These are phyloP conservation scores for Onychorhynchus coronatus DNA, from an alignment of 2,113 vertebrate genomes.

Conservation along the genomic window DNA sequence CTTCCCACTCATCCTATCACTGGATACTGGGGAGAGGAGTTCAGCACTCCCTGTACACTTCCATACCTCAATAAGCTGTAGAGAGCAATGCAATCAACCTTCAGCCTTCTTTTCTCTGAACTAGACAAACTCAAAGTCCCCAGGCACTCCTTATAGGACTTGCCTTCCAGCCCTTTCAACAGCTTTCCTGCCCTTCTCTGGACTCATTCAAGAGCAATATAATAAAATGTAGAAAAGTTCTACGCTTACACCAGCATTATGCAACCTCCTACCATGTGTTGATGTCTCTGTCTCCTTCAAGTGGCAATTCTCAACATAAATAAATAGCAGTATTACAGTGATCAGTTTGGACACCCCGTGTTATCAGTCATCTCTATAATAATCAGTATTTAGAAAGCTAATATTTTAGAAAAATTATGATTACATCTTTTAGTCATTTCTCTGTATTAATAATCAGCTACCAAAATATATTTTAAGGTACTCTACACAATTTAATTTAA, in stretches of 20 bases:
- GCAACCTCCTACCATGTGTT: neutral
- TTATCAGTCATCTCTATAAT: neutral
- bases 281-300: accelerated
- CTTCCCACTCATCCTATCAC: accelerated
- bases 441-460: neutral
- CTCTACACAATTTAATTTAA: neutral
- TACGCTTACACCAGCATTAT: neutral
- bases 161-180: neutral
- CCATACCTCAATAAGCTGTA: neutral
- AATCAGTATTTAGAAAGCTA: neutral
- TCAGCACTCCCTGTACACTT: neutral
- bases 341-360: neutral
- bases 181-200: neutral
- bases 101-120: neutral
- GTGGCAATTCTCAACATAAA: neutral
- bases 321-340: neutral
- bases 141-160: no score
- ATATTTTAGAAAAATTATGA: neutral
- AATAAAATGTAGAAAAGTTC: neutral
- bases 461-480: neutral
- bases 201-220: neutral
- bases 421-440: neutral
- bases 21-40: neutral
- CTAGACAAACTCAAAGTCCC: neutral
- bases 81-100: neutral